Evolutionary conservation across 2,113 vertebrate species (phyloP).

Genomic region (Sisor rabdophorus): DNA sequence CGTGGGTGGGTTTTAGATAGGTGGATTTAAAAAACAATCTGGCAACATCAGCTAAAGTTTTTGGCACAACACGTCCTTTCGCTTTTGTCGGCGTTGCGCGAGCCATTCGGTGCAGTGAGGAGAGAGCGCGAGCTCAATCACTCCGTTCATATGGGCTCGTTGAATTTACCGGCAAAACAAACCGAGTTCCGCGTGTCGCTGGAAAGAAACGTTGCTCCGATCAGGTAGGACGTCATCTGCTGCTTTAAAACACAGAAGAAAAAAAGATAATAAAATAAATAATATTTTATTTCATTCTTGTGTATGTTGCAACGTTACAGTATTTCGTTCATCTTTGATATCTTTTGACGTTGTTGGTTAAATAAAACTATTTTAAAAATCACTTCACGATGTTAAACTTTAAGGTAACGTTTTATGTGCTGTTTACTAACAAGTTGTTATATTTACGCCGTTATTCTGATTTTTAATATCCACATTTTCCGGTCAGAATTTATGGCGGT

Average conservation of each 20-base stretch:
- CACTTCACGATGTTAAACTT: not conserved
- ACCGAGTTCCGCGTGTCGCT: not conserved
- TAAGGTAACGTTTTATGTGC: not conserved
- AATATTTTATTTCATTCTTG: not conserved
- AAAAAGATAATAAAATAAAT: too few species aligned
- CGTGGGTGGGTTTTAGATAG: too few species aligned
- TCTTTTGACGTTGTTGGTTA: not conserved
- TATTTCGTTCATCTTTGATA: not conserved
- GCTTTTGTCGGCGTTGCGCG: conserved; percentile 28
- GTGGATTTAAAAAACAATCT: not conserved
- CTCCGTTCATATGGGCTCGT: not conserved
- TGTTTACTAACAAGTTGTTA: not conserved
- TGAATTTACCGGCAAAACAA: conserved; percentile 21
- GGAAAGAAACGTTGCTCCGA: not conserved
- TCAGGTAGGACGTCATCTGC: not conserved
- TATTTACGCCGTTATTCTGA: not conserved
- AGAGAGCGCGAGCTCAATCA: conserved; percentile 8
- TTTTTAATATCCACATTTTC: too few species aligned
- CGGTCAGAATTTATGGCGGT: too few species aligned
- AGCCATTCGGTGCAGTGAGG: not conserved
- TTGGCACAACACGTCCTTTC: not conserved
- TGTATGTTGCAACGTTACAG: not conserved
- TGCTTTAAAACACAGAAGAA: not conserved
- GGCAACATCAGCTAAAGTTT: conserved; percentile 6
- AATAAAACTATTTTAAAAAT: too few species aligned